A percentile compares a stretch with the other conserved stretches of the same genome.
Evolutionary conservation across 2,888 invertebrate species (phyloP).

Genomic region (Melanostoma mellinum): DNA sequence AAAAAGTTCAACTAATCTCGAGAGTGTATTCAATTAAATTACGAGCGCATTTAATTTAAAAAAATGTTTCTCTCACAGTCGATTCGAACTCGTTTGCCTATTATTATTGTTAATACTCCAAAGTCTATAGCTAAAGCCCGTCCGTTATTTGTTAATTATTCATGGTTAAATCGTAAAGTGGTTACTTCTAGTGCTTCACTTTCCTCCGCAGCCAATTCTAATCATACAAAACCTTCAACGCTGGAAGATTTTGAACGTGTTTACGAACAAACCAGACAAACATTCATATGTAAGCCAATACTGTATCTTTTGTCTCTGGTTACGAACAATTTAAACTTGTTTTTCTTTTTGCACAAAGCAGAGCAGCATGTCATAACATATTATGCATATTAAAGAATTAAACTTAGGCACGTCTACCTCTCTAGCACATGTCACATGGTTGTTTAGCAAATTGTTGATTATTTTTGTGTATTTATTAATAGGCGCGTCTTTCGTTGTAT

Average conservation of each 20-base stretch:
- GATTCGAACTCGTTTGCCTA: constrained; percentile 33
- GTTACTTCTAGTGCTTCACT: constrained; percentile 1
- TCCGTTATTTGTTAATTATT: constrained; percentile 48
- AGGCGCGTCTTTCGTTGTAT: too few species aligned
- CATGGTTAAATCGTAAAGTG: constrained; percentile 18
- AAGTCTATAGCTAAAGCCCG: constrained; percentile 41
- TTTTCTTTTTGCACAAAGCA: too few species aligned
- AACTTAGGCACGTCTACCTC: too few species aligned
- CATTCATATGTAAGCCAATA: constrained; percentile 87
- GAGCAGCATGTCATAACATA: too few species aligned
- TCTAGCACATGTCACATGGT: too few species aligned
- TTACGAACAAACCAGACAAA: constrained; percentile 86
- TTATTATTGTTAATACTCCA: constrained; percentile 15
- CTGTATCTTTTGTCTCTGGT: too few species aligned
- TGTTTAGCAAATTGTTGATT: too few species aligned
- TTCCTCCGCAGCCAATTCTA: constrained; percentile 8
- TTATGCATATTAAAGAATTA: too few species aligned
- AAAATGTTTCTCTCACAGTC: constrained; percentile 56
- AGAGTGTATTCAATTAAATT: not conserved
- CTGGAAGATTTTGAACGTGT: constrained; percentile 83
- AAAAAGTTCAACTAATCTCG: constrained; percentile 4
- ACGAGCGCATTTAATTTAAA: constrained; percentile 15
- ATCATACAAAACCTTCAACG: constrained; percentile 55
- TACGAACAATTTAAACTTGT: too few species aligned
- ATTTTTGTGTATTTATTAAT: too few species aligned